Conservation (phyloP, 2,888 invertebrate species). For the Pherbina coryleti region DNA sequence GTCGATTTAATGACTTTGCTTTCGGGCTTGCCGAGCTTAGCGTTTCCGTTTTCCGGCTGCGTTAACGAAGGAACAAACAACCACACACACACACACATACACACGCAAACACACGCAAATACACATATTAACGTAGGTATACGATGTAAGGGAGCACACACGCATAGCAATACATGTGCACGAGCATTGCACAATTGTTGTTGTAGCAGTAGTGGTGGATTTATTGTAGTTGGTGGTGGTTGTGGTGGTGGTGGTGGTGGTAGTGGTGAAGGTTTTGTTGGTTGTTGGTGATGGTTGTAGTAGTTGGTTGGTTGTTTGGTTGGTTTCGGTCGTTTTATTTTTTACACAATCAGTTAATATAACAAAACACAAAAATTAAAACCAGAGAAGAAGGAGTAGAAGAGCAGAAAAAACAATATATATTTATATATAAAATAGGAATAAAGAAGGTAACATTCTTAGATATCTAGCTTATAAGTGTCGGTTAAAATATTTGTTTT, state of each 20-base stretch:
- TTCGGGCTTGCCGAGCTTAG: constrained; percentile 50
- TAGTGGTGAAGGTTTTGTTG: not conserved
- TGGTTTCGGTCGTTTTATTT: not conserved
- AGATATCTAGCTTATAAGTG: not conserved
- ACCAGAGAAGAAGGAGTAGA: constrained; percentile 18
- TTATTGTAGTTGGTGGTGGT: too few species aligned
- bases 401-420: constrained; percentile 12
- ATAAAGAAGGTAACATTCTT: not conserved
- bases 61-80: constrained; percentile 32
- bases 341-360: not conserved
- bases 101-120: constrained; percentile 14
- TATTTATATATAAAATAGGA: constrained; percentile 8
- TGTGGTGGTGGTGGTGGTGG: not conserved
- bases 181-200: not conserved
- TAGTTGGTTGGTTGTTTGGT: not conserved
- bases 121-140: constrained; percentile 9
- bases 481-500: not conserved
- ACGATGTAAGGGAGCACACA: not conserved
- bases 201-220: not conserved
- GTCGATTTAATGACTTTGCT: constrained; percentile 49
- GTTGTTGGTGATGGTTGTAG: not conserved
- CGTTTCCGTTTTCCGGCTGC: constrained; percentile 59
- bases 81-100: constrained; percentile 13
- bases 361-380: not conserved
- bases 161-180: not conserved